Conservation (phyloP, 2,113 vertebrate species). For the Suncus etruscus region DNA sequence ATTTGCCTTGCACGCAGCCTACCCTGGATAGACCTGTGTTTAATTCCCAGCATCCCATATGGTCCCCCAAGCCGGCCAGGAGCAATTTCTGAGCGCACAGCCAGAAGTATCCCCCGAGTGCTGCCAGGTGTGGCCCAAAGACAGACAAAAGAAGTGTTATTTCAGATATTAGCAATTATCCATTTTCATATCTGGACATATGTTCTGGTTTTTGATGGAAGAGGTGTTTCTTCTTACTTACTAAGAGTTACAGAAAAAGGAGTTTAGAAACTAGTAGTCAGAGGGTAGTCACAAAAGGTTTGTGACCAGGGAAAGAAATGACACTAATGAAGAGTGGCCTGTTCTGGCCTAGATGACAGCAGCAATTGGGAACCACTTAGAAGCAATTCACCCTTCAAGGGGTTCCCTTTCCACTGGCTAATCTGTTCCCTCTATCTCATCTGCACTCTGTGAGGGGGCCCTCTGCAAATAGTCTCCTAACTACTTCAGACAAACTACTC, state of each 20-base stretch:
- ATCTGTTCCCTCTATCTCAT: slow-evolving; percentile 11
- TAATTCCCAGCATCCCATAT: too few relatives aligned
- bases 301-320: slow-evolving; percentile 40
- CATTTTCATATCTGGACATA: too few relatives aligned
- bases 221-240: slow-evolving; percentile 45
- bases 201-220: slow-evolving; percentile 38
- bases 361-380: slow-evolving; percentile 66
- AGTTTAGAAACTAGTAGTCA: slow-evolving; percentile 54
- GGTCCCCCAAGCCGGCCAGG: too few relatives aligned
- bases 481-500: slow-evolving; percentile 52
- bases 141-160: too few relatives aligned
- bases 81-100: too few relatives aligned
- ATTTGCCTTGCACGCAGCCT: too few relatives aligned
- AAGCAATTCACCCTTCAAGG: slow-evolving; percentile 52
- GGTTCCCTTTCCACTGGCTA: neutral
- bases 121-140: too few relatives aligned
- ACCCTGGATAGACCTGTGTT: too few relatives aligned
- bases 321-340: slow-evolving; percentile 60
- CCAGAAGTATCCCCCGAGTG: too few relatives aligned
- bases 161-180: too few relatives aligned
- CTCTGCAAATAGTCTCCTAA: slow-evolving; percentile 57
- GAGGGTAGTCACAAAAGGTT: slow-evolving; percentile 23
- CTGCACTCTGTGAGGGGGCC: neutral
- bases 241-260: slow-evolving; percentile 2
- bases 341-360: slow-evolving; percentile 57